Conservation (phyloP, 2,888 invertebrate species). For the Cerastis rubricosa region DNA sequence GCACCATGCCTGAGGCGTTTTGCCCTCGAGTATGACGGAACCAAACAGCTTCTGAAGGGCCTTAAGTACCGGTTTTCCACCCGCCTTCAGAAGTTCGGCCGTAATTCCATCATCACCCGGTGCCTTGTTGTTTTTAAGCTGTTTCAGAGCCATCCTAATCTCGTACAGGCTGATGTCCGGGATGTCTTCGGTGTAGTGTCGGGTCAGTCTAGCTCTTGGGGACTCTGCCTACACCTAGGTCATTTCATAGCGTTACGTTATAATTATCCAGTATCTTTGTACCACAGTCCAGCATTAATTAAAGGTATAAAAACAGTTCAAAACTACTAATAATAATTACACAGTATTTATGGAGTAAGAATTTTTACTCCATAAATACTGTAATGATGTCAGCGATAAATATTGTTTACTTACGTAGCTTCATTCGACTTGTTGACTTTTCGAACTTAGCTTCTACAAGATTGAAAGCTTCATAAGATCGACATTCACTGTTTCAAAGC, state of each 20-base stretch:
- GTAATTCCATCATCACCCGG: no score
- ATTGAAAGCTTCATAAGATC: constrained; percentile 14
- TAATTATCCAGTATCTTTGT: background rate
- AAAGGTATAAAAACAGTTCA: background rate
- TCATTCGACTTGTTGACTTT: background rate
- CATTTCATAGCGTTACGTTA: background rate
- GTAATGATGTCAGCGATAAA: background rate
- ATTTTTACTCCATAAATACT: background rate
- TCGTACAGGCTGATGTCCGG: no score
- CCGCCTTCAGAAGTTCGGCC: no score
- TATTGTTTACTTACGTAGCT: background rate
- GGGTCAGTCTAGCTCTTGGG: no score
- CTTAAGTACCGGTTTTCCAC: no score
- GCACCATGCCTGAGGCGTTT: no score
- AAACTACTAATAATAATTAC: background rate
- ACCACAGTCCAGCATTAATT: background rate
- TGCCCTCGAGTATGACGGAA: no score
- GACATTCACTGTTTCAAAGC: constrained; percentile 13
- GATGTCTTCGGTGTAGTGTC: no score
- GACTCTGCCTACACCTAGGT: background rate
- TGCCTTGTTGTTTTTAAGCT: no score
- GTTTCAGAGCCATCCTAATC: no score
- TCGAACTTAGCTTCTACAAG: background rate
- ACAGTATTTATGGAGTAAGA: no score
- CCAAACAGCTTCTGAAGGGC: no score